phyloP scores from a whole-genome alignment of 1,140 invertebrate species.

The Acromyrmex heyeri region DNA sequence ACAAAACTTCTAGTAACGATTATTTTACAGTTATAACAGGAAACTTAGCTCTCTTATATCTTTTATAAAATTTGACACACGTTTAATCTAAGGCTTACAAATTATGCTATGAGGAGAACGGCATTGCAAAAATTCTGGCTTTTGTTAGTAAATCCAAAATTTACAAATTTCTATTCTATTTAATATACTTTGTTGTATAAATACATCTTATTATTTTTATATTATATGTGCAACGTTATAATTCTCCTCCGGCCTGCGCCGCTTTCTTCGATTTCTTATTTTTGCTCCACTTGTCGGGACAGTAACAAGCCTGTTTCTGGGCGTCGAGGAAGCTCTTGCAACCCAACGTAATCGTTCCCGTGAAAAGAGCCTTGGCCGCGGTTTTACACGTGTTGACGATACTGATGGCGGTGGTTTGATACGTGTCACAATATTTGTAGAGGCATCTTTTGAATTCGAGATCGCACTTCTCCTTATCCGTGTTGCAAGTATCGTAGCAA shows the following conservation, averaged over 20 bases:
- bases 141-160: not conserved
- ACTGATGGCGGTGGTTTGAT: slow-evolving; percentile 88
- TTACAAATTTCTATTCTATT: slow-evolving; percentile 18
- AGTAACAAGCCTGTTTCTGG: slow-evolving; percentile 93
- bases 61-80: not conserved
- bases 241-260: slow-evolving; percentile 81
- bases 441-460: slow-evolving; percentile 94
- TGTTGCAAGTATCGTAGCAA: slow-evolving; percentile 96
- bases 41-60: not conserved
- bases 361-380: slow-evolving; percentile 93
- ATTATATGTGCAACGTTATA: slow-evolving; percentile 67
- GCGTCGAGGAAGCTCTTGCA: slow-evolving; percentile 94
- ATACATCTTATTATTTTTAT: not conserved
- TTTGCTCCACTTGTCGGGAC: slow-evolving; percentile 82
- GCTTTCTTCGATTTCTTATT: slow-evolving; percentile 79
- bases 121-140: not conserved
- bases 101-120: not conserved
- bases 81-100: slow-evolving; percentile 3
- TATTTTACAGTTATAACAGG: not conserved
- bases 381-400: slow-evolving; percentile 93
- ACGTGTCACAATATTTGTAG: slow-evolving; percentile 93
- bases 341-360: slow-evolving; percentile 93
- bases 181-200: slow-evolving; percentile 21
- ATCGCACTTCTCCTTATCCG: slow-evolving; percentile 95
- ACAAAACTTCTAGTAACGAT: not conserved